phyloP scores from a whole-genome alignment of 1,140 invertebrate species.

The Pteromalus puparum region DNA sequence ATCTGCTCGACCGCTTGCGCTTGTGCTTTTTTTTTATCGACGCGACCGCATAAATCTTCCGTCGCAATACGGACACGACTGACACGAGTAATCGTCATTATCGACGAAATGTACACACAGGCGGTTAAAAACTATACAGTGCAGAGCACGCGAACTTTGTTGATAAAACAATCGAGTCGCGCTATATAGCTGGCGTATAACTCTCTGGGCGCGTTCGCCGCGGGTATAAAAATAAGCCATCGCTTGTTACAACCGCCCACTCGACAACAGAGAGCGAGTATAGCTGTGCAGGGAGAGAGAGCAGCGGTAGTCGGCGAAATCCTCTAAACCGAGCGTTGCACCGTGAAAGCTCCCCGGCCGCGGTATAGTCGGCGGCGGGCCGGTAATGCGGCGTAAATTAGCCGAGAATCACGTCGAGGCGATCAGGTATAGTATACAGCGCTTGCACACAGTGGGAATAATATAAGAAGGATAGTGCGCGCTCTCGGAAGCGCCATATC shows the following conservation, averaged over 20 bases:
- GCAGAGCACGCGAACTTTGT: neutral
- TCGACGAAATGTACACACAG: neutral
- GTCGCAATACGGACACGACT: neutral
- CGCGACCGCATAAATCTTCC: neutral
- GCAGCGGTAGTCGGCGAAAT: conserved; percentile 29
- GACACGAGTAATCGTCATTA: neutral
- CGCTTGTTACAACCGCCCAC: neutral
- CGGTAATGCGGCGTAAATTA: too few species aligned
- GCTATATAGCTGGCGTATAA: neutral
- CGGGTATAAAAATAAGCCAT: neutral
- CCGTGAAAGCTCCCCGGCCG: neutral
- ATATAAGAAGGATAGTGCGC: neutral
- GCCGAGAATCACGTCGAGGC: too few species aligned
- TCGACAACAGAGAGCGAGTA: neutral
- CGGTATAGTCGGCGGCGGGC: too few species aligned
- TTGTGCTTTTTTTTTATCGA: neutral
- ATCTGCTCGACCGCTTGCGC: neutral
- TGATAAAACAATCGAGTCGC: neutral
- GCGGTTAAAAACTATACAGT: too few species aligned
- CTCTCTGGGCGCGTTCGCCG: neutral
- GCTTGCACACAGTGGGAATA: too few species aligned
- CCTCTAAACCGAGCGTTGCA: conserved; percentile 23
- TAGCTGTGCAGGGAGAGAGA: too few species aligned
- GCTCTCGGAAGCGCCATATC: neutral
- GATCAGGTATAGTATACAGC: too few species aligned